Base-by-base conservation (phyloP, 1,140 invertebrate genomes). In the Lethrus apterus region DNA sequence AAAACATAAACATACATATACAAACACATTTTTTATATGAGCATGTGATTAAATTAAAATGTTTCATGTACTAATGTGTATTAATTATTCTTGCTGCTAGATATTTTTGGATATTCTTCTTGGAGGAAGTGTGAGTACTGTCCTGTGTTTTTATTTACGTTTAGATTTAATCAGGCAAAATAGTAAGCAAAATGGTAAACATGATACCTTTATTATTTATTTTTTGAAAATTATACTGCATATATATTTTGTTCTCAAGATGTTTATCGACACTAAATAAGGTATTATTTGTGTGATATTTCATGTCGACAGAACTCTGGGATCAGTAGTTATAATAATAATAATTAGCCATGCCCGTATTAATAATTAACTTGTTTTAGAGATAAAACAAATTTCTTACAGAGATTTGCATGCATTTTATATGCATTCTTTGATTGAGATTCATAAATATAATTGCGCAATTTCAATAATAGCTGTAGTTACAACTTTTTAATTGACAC, bases 71-170 rank as follows among this genome's bases (percentile, higher is more conserved):
- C n/a, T n/a, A n/a, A n/a, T n/a, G n/a, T n/a, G n/a, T 42, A 19
- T 13, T 42, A 33, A 33, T 43, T 44, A 21, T 55, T 32, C 24
- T 47, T 56, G 44, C 50, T 49, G 36, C 35, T 33, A 56, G 54
- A 56, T 42, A 50, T 51, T 57, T 60, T 54, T 41, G 56, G 58
- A 58, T 62, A 54, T 52, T 53, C 50, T 36, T 58, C 50, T 15
- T 59, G 56, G 54, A 60, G 55, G 53, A 61, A 54, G 48, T 58
- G 59, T 63, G 55, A 62, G 59, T 62, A 61, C 46, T 35, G 38
- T 19, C 0, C 5, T 13, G 5, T 33, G 4, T 8, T 17, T 13
- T 24, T 2, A 41, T 47, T 31, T 26, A 31, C 7, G 31, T 47
- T 48, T 53, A 53, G 55, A 55, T 52, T 46, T 32, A 43, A 40